Evolutionary conservation across 2,888 invertebrate species (phyloP).

Genomic region (Bombyx huttoni): DNA sequence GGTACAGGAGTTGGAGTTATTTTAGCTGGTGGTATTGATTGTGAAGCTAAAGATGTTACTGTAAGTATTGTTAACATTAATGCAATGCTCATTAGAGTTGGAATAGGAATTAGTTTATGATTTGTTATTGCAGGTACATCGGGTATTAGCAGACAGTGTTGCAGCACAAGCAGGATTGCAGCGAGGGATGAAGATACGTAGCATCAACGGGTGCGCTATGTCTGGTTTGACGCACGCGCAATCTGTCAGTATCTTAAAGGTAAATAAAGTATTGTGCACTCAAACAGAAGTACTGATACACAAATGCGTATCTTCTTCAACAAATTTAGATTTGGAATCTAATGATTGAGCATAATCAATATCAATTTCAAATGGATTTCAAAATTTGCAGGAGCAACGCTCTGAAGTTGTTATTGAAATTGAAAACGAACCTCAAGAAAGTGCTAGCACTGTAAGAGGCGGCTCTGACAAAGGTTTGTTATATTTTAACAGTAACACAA

Average conservation of each 20-base stretch:
- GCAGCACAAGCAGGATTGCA: constrained; percentile 91
- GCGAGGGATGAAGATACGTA: constrained; percentile 89
- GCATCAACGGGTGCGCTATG: constrained; percentile 89
- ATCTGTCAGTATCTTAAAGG: constrained; percentile 90
- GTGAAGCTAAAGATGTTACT: constrained; percentile 92
- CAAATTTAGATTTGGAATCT: too few relatives aligned
- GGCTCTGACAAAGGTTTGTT: constrained; percentile 60
- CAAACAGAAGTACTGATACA: too few relatives aligned
- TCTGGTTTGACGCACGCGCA: constrained; percentile 88
- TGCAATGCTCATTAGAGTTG: background rate
- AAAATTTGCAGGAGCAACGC: constrained; percentile 76
- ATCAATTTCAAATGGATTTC: too few relatives aligned
- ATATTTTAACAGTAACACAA: background rate
- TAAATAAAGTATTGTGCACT: constrained; percentile 43
- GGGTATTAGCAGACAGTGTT: constrained; percentile 87
- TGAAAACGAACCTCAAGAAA: constrained; percentile 61
- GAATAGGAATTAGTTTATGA: background rate
- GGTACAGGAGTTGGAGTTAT: constrained; percentile 86
- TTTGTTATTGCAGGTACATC: constrained; percentile 77
- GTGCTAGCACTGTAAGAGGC: constrained; percentile 31
- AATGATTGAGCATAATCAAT: too few relatives aligned
- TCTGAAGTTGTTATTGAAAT: constrained; percentile 85
- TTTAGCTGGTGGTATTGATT: constrained; percentile 90
- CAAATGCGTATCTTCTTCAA: too few relatives aligned
- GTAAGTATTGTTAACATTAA: constrained; percentile 60